Conservation (phyloP, 2,113 vertebrate genomes). For the Strix aluco region DNA sequence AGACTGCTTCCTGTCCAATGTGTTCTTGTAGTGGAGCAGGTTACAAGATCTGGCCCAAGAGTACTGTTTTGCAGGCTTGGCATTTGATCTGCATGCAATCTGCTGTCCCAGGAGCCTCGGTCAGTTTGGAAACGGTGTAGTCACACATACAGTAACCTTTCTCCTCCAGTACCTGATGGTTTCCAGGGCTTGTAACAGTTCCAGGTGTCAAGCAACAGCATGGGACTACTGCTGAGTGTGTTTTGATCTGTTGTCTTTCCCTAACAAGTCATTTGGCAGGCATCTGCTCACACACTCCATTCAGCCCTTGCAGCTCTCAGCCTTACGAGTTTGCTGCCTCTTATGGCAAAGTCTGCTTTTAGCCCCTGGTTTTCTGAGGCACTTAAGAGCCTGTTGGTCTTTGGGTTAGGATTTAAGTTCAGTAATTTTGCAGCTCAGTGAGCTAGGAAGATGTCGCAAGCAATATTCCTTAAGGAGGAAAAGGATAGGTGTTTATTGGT, state of each 20-base stretch:
- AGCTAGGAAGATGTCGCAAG: neutral
- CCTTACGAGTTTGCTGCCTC: neutral
- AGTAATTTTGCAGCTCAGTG: neutral
- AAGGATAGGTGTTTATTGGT: neutral
- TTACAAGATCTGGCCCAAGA: neutral
- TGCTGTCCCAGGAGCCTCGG: neutral
- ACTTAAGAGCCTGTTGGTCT: neutral
- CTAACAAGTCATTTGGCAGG: neutral
- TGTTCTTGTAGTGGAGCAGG: neutral
- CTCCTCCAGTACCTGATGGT: neutral
- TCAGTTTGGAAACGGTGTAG: neutral
- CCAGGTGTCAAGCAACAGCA: neutral
- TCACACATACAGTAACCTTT: neutral
- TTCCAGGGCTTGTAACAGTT: neutral
- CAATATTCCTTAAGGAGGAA: neutral
- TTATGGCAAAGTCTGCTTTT: neutral
- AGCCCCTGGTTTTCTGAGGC: neutral
- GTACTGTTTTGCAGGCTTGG: neutral
- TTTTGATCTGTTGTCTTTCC: neutral
- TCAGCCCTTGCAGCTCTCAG: neutral
- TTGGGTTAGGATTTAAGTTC: neutral
- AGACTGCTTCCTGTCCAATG: neutral
- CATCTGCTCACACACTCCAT: neutral
- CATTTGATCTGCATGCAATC: neutral
- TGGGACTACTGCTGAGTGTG: neutral